Evolutionary conservation across 2,888 invertebrate genomes (phyloP).

Genomic region (Cosmia pyralina): DNA sequence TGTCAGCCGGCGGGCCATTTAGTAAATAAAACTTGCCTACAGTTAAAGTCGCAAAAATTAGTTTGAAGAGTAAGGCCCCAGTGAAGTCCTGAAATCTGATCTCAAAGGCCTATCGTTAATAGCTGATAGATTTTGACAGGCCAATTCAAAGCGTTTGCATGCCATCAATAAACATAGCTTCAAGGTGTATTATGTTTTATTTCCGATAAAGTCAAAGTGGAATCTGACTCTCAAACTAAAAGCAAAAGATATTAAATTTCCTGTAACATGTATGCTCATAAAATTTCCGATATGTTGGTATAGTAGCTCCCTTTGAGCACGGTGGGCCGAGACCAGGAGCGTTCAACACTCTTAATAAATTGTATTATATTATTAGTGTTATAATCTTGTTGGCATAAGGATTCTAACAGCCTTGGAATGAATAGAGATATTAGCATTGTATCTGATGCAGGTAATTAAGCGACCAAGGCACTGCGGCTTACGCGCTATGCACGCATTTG

Average conservation of each 20-base stretch:
- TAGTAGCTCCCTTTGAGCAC: slow-evolving; percentile 36
- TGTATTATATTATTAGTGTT: slow-evolving; percentile 43
- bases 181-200: slow-evolving; percentile 27
- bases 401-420: slow-evolving; percentile 12
- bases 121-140: no score
- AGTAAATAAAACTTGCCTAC: no score
- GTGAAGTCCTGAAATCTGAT: no score
- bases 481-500: slow-evolving; percentile 2
- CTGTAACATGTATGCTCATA: slow-evolving; percentile 44
- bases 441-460: slow-evolving; percentile 30
- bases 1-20: no score
- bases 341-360: slow-evolving; percentile 43
- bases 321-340: slow-evolving; percentile 12
- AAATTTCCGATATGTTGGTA: slow-evolving; percentile 50
- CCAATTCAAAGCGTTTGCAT: no score
- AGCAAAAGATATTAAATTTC: slow-evolving; percentile 57
- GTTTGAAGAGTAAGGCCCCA: no score
- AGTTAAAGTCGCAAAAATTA: no score
- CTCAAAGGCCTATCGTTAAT: no score
- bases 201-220: slow-evolving; percentile 27
- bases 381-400: slow-evolving; percentile 35
- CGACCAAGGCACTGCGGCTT: slow-evolving; percentile 17
- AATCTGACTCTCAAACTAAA: slow-evolving; percentile 32
- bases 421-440: slow-evolving; percentile 27
- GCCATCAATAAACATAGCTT: slow-evolving; percentile 14